phyloP scores from a whole-genome alignment of 2,113 vertebrate genomes.

The Phylloscopus trochilus region DNA sequence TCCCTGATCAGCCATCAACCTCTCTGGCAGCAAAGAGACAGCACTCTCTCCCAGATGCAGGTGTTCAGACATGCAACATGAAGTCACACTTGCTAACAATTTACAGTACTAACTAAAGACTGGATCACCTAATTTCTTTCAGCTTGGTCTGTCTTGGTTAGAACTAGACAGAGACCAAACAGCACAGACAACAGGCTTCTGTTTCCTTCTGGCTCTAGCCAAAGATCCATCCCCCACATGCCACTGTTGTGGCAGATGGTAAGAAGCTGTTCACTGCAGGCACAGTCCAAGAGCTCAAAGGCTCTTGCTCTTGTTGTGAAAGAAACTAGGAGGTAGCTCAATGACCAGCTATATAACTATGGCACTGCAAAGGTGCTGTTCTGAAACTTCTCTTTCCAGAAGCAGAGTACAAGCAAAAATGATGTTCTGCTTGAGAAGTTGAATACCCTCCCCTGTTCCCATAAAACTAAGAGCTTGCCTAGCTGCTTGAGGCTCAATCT shows the following conservation, averaged over 20 bases:
- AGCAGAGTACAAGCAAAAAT: background rate
- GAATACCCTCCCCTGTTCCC: background rate
- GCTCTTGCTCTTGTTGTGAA: background rate
- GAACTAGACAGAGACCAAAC: background rate
- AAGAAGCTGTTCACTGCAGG: background rate
- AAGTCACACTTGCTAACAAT: background rate
- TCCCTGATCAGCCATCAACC: background rate
- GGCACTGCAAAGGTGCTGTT: background rate
- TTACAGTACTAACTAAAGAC: background rate
- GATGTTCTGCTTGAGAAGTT: background rate
- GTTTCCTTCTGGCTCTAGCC: background rate
- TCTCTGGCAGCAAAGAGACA: background rate
- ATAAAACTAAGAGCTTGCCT: background rate
- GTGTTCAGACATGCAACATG: background rate
- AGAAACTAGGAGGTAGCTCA: background rate
- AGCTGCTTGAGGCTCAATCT: background rate
- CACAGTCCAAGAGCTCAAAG: background rate
- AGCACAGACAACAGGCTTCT: background rate
- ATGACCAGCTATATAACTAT: background rate
- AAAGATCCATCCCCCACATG: background rate
- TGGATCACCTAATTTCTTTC: background rate
- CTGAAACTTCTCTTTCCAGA: background rate
- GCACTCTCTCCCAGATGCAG: background rate
- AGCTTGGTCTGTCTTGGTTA: background rate
- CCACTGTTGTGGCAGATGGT: background rate